phyloP scores from a whole-genome alignment of 2,797 vertebrate genomes.

The Apogon hyalosoma region DNA sequence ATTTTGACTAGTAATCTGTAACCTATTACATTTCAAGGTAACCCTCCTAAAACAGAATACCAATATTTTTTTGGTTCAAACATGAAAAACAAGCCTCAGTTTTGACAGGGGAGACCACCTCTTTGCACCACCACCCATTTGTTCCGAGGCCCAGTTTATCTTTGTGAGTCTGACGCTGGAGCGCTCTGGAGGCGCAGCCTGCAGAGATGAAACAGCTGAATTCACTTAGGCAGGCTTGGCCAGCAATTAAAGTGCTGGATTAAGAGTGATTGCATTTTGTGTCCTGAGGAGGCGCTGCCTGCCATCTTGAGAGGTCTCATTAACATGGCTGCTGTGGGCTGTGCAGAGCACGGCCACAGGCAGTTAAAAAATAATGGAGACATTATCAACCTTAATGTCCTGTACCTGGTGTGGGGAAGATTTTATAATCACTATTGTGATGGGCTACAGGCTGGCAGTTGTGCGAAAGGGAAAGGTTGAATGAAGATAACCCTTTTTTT shows the following conservation, averaged over 20 bases:
- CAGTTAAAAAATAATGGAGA: conserved; percentile 78
- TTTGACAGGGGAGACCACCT: conserved; percentile 38
- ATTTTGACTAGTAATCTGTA: too few relatives aligned
- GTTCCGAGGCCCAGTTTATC: conserved; percentile 62
- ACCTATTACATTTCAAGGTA: too few relatives aligned
- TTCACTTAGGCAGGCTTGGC: conserved; percentile 80
- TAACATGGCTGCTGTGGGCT: conserved; percentile 76
- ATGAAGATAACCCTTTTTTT: conserved; percentile 75
- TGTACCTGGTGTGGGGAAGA: conserved; percentile 75
- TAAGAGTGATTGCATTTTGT: conserved; percentile 83
- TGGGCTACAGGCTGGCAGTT: conserved; percentile 67
- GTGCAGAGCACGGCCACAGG: conserved; percentile 66
- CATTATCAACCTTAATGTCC: conserved; percentile 79
- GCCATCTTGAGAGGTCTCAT: conserved; percentile 83
- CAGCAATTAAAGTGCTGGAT: conserved; percentile 84
- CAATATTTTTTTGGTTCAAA: background rate
- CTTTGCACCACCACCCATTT: conserved; percentile 44
- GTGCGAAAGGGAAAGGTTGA: conserved; percentile 71
- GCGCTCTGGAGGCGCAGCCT: conserved; percentile 58
- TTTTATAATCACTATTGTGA: conserved; percentile 80
- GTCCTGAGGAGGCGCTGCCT: conserved; percentile 83
- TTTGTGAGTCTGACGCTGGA: conserved; percentile 47
- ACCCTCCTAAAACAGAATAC: too few relatives aligned
- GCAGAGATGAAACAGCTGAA: conserved; percentile 76
- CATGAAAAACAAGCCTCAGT: conserved; percentile 33